phyloP scores from a whole-genome alignment of 2,113 vertebrate species.

The Strix uralensis region DNA sequence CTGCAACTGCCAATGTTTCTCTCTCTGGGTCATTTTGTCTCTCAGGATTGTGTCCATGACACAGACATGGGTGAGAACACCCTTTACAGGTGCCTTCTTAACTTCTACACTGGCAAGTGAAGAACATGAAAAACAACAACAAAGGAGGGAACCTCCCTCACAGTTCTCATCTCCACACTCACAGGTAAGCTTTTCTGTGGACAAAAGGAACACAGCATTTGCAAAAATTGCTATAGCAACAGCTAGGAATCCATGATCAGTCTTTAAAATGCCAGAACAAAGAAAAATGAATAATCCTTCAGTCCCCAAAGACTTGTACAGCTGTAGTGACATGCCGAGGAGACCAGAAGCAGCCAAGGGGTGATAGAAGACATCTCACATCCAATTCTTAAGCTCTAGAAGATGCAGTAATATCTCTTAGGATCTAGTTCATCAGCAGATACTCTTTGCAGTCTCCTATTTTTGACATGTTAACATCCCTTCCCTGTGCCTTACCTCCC shows the following conservation, averaged over 20 bases:
- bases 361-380: neutral
- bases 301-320: neutral
- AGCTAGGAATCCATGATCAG: neutral
- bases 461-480: neutral
- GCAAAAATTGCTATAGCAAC: rapidly evolving
- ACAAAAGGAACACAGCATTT: neutral
- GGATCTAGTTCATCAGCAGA: neutral
- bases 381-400: neutral
- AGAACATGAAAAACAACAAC: neutral
- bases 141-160: neutral
- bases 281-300: neutral
- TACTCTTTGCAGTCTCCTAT: neutral
- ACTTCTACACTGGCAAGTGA: neutral
- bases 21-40: neutral
- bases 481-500: neutral
- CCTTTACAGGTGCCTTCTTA: neutral
- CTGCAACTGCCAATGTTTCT: neutral
- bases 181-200: neutral
- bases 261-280: neutral
- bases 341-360: neutral
- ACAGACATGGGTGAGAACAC: neutral
- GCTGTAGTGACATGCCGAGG: neutral
- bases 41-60: neutral
- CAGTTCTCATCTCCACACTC: rapidly evolving
- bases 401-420: neutral